phyloP scores from a whole-genome alignment of 2,797 vertebrate species.

The Sternotherus odoratus region DNA sequence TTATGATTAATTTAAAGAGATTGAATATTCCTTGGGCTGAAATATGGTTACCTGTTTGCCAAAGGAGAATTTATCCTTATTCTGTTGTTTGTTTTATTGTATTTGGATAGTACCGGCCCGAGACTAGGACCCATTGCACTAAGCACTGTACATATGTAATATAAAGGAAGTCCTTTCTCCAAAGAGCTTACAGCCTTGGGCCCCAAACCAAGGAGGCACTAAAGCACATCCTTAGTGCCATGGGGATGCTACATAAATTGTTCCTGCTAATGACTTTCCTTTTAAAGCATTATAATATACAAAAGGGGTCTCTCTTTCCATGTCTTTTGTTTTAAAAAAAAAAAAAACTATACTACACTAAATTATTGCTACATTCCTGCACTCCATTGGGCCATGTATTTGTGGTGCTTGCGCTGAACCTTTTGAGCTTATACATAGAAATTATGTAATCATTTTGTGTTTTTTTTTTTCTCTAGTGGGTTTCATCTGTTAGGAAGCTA shows the following conservation, averaged over 20 bases:
- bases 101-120: neutral
- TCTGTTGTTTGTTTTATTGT: neutral
- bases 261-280: too few relatives aligned
- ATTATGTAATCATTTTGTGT: rapidly evolving
- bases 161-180: neutral
- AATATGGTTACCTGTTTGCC: neutral
- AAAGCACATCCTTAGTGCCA: too few relatives aligned
- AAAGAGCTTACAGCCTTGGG: too few relatives aligned
- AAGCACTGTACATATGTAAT: neutral
- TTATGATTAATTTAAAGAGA: neutral
- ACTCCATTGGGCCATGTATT: neutral
- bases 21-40: neutral
- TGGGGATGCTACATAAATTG: too few relatives aligned
- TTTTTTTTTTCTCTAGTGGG: neutral
- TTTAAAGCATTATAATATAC: too few relatives aligned
- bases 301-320: neutral
- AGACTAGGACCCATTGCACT: neutral
- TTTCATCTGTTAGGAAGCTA: neutral
- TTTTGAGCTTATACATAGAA: neutral
- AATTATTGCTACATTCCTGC: neutral
- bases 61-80: neutral
- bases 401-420: neutral
- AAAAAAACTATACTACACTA: neutral
- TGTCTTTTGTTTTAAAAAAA: neutral
- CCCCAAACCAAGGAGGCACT: too few relatives aligned